Conservation (phyloP, 2,888 invertebrate species). For the Yponomeuta plumbellus region DNA sequence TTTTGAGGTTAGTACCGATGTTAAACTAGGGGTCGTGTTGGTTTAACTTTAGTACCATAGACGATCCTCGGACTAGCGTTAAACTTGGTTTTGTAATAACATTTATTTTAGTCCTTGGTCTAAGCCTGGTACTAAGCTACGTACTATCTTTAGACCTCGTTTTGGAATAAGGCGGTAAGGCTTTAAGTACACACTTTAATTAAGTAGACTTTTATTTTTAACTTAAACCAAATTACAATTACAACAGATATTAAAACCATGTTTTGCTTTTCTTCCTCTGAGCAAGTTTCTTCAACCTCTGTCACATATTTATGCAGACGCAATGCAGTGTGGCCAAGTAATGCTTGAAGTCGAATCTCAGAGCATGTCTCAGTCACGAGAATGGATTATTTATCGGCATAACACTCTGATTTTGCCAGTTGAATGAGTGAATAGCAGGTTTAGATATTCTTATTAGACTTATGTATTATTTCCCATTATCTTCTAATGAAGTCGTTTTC, state of each 20-base stretch:
- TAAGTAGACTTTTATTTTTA: too few relatives aligned
- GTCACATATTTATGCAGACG: conserved; percentile 16
- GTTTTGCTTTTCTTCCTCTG: not conserved
- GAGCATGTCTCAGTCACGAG: conserved; percentile 20
- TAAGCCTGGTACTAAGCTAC: too few relatives aligned
- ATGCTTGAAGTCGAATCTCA: conserved; percentile 22
- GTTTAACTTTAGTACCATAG: too few relatives aligned
- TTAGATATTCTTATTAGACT: conserved; percentile 11
- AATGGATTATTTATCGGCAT: conserved; percentile 17
- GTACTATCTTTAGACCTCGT: too few relatives aligned
- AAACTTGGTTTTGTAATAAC: too few relatives aligned
- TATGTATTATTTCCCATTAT: conserved; percentile 21
- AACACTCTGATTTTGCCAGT: conserved; percentile 22
- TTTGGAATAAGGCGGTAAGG: too few relatives aligned
- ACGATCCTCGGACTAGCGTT: too few relatives aligned
- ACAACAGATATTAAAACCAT: not conserved
- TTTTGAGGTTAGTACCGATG: too few relatives aligned
- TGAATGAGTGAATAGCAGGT: conserved; percentile 20
- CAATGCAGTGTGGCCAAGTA: conserved; percentile 23
- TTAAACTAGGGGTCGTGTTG: too few relatives aligned
- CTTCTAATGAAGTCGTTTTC: conserved; percentile 18
- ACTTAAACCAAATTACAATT: too few relatives aligned
- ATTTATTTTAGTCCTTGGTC: too few relatives aligned
- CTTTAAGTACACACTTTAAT: too few relatives aligned
- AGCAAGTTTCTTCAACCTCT: conserved; percentile 3